Base-by-base conservation (phyloP, 2,888 invertebrate species). In the Meteorus cinctellus region DNA sequence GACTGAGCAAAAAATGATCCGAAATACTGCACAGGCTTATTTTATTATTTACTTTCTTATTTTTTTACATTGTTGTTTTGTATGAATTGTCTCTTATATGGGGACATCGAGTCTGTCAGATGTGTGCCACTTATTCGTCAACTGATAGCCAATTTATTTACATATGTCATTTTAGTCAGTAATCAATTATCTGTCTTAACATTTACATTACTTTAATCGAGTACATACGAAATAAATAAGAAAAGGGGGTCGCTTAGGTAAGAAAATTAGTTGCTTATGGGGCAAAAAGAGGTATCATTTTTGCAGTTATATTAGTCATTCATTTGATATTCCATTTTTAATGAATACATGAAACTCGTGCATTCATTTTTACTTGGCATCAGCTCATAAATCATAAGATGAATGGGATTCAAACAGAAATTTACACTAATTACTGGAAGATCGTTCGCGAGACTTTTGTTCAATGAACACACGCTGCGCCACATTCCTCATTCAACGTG, bases 231-330 rank as follows among this genome's bases (percentile, higher is more conserved):
- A 31, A 24, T 63, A 48, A 63, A 63, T 65, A 10, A 55, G 19
- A 55, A 19, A 6, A 19, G 55, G 71, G 41, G 48, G 51, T 74
- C 41, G 70, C 67, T 31, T 75, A 71, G 45, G 51, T 72, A 72
- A 75, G 66, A 24, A 16, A 48, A 67, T 72, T 75, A 67, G 75
- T 72, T 72, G 75, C 75, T 72, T 72, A 72, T 63, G 29, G 67
- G 72, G 63, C 72, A 72, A 55, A 34, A 55, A 55, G 60, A 67
- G 71, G 66, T 72, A 14, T 72, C 62, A 34, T 72, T 60, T 60
- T 51, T 31, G 19, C 67, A 76, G 74, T 76, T 76, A 77, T 8
- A 19, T 77, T 79, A 79, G 78, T 79, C 79, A 79, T 78, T 78
- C 74, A 78, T 75, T 75, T 62, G 74, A 59, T 74, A 72, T 41